Percentiles rank a stretch among this genome's conserved stretches.
These are phyloP conservation scores for Lithophane semibrunnea DNA, from an alignment of 2,888 invertebrate genomes.

Conservation along the genomic window DNA sequence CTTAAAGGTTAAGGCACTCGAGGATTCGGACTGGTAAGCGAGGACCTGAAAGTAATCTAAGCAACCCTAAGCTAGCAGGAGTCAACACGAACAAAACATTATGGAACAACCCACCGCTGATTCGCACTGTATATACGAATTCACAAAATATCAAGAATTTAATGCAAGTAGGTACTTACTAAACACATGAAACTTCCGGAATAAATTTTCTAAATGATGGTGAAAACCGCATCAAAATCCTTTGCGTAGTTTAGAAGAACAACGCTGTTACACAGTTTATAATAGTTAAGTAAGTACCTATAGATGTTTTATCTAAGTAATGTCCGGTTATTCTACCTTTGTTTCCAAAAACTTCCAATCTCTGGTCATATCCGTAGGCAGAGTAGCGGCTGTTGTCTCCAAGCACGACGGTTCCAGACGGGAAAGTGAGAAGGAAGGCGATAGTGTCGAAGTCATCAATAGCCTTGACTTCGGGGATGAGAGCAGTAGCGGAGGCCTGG, in stretches of 20 bases:
- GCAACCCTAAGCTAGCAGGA: too few species aligned
- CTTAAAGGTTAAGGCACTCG: neutral
- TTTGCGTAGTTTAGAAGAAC: neutral
- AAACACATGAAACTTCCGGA: neutral
- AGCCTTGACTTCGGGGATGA: constrained; percentile 91
- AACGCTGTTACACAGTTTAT: neutral
- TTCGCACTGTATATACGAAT: neutral
- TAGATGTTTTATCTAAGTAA: too few species aligned
- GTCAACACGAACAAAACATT: neutral
- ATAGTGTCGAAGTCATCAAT: constrained; percentile 92
- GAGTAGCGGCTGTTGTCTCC: constrained; percentile 92
- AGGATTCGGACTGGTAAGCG: neutral
- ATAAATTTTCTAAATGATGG: neutral
- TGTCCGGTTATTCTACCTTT: constrained; percentile 79
- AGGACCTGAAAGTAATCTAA: neutral
- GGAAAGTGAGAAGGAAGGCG: constrained; percentile 90
- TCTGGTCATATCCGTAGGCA: constrained; percentile 92
- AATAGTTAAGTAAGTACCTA: too few species aligned
- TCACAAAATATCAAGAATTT: neutral
- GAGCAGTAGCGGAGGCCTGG: constrained; percentile 87
- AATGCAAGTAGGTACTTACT: too few species aligned
- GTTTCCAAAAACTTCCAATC: constrained; percentile 92
- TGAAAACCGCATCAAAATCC: neutral
- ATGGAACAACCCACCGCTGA: neutral
- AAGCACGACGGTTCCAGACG: constrained; percentile 91